Percentiles rank a stretch among this genome's conserved stretches.
phyloP scores from a whole-genome alignment of 2,888 invertebrate genomes.

The Malachius bipustulatus region DNA sequence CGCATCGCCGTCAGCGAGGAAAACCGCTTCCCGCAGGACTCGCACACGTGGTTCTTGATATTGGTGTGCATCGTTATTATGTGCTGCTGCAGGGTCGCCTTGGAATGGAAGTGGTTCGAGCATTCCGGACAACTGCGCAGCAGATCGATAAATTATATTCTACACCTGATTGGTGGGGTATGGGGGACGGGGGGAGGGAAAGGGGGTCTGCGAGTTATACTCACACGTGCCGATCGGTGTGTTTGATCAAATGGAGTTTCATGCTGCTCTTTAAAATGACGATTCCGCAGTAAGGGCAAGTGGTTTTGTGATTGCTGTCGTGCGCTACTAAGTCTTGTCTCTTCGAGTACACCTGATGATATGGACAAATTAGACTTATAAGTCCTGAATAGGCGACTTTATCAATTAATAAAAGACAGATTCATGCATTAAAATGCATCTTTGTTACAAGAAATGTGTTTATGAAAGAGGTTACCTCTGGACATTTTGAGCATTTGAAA shows the following conservation, averaged over 20 bases:
- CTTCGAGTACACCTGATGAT: constrained; percentile 21
- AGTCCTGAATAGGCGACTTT: no score
- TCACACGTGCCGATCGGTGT: constrained; percentile 25
- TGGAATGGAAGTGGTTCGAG: constrained; percentile 24
- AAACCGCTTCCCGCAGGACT: constrained; percentile 28
- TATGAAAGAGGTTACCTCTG: constrained; percentile 19
- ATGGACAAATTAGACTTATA: no score
- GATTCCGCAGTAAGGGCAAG: constrained; percentile 26
- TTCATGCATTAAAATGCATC: no score
- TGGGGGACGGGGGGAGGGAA: no score
- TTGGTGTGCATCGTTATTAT: constrained; percentile 26
- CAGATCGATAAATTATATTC: constrained; percentile 5
- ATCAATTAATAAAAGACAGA: no score
- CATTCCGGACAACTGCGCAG: constrained; percentile 24
- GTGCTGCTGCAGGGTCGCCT: constrained; percentile 25
- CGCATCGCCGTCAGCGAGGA: constrained; percentile 24
- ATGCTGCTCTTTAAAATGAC: constrained; percentile 25
- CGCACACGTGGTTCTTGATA: constrained; percentile 28
- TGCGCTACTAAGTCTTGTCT: constrained; percentile 24
- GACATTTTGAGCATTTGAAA: constrained; percentile 27
- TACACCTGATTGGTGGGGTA: neutral
- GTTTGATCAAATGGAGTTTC: constrained; percentile 25
- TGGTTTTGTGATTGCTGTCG: constrained; percentile 23
- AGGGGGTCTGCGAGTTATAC: no score
- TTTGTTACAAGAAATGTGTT: no score